Conservation (phyloP, 2,797 vertebrate species). For the Protonibea diacanthus region DNA sequence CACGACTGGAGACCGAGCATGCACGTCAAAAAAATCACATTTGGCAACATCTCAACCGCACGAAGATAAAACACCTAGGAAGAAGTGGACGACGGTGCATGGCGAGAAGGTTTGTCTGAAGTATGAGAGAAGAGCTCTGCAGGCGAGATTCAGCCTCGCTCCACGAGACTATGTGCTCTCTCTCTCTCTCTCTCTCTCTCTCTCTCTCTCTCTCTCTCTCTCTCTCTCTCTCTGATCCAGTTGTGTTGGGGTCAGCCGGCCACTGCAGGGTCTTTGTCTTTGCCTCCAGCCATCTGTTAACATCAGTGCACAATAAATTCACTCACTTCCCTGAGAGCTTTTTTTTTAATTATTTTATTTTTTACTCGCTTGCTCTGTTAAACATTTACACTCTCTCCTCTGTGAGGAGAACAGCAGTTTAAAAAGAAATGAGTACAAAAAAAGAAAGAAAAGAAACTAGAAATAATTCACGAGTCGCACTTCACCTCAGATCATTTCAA, state of each 20-base stretch:
- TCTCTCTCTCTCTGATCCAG: constrained; percentile 50
- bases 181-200: constrained; percentile 19
- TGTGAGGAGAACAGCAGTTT: background rate
- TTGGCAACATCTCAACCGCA: constrained; percentile 68
- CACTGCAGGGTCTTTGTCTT: constrained; percentile 44
- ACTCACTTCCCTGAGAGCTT: constrained; percentile 18
- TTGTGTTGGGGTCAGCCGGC: constrained; percentile 38
- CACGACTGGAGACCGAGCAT: constrained; percentile 49
- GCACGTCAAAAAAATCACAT: constrained; percentile 27
- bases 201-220: constrained; percentile 26
- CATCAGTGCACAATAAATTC: constrained; percentile 21
- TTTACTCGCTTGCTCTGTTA: background rate
- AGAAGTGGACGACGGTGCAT: constrained; percentile 48
- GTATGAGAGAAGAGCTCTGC: constrained; percentile 1
- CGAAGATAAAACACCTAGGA: background rate
- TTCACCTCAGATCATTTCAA: background rate
- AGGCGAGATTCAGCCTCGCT: background rate
- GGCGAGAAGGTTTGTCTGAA: constrained; percentile 7
- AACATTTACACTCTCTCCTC: background rate
- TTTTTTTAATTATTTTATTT: background rate
- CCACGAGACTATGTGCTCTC: background rate
- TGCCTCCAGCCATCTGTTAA: constrained; percentile 66
- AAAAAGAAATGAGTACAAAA: background rate
- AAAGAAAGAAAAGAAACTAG: too few species aligned
- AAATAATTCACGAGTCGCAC: background rate